These are phyloP conservation scores for Ctenochaetus hawaiiensis DNA, from an alignment of 2,797 vertebrate genomes.

Conservation along the genomic window DNA sequence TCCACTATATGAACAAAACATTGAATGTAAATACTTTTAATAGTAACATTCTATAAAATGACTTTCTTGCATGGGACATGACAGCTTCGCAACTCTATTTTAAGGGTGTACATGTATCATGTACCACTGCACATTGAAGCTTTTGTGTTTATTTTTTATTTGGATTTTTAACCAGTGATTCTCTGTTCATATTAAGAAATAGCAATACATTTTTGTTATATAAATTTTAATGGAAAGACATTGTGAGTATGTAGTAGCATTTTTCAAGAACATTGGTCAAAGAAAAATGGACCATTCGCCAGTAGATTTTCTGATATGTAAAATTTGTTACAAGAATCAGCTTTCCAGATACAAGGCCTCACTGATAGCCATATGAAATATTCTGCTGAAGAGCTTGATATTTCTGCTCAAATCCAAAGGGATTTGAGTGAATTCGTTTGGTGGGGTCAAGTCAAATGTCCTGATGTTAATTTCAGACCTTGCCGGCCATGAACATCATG, in stretches of 20 bases:
- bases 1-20: not conserved
- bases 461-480: not conserved
- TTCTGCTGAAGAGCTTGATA: slow-evolving; percentile 61
- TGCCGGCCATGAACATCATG: too few species aligned
- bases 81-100: not conserved
- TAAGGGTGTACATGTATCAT: not conserved
- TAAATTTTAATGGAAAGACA: not conserved
- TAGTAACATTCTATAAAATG: not conserved
- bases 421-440: slow-evolving; percentile 36
- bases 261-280: not conserved
- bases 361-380: slow-evolving; percentile 44
- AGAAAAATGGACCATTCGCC: not conserved
- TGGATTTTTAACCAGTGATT: not conserved
- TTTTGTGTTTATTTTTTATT: not conserved
- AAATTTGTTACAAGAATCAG: slow-evolving; percentile 30
- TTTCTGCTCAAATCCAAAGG: slow-evolving; percentile 51
- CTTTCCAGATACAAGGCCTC: slow-evolving; percentile 43
- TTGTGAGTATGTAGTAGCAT: not conserved
- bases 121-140: not conserved
- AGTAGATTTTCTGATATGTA: not conserved
- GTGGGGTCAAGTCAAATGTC: slow-evolving; percentile 42
- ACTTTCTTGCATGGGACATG: not conserved
- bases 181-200: not conserved
- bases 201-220: not conserved
- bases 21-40: slow-evolving; percentile 13